These are phyloP conservation scores for Tachina fera DNA, from an alignment of 2,888 invertebrate genomes.

Conservation along the genomic window DNA sequence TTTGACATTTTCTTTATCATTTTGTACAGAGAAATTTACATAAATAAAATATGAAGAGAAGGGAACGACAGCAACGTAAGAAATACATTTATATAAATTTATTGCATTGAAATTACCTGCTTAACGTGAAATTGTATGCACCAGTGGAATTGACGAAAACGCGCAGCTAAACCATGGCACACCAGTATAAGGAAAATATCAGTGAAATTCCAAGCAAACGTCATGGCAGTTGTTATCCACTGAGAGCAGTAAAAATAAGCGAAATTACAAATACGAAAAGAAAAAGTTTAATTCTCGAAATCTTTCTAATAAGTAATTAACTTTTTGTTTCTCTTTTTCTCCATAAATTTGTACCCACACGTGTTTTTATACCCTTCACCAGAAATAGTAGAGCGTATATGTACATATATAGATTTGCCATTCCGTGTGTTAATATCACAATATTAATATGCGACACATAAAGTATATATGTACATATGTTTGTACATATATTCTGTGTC, in stretches of 20 bases:
- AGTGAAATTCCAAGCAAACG: constrained; percentile 89
- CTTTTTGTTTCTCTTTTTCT: too few species aligned
- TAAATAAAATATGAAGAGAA: not conserved
- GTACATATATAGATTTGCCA: too few species aligned
- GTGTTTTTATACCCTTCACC: too few species aligned
- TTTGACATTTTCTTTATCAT: constrained; percentile 83
- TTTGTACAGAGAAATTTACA: not conserved
- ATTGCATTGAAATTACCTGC: constrained; percentile 78
- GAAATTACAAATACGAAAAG: not conserved
- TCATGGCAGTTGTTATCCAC: constrained; percentile 83
- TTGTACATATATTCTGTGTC: too few species aligned
- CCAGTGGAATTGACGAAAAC: constrained; percentile 86
- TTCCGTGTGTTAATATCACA: too few species aligned
- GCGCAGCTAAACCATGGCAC: constrained; percentile 86
- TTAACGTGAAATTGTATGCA: constrained; percentile 82
- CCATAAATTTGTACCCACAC: too few species aligned
- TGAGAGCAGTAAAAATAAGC: constrained; percentile 49
- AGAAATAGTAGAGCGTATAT: too few species aligned
- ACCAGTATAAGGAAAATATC: constrained; percentile 88
- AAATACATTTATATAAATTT: not conserved
- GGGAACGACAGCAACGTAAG: not conserved
- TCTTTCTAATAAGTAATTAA: too few species aligned
- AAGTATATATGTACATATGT: too few species aligned
- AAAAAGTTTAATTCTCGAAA: not conserved
- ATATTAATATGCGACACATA: too few species aligned